A percentile compares a stretch with the other conserved stretches of the same genome.
These are phyloP conservation scores for Manduca sexta DNA, from an alignment of 1,140 invertebrate species.

Conservation along the genomic window DNA sequence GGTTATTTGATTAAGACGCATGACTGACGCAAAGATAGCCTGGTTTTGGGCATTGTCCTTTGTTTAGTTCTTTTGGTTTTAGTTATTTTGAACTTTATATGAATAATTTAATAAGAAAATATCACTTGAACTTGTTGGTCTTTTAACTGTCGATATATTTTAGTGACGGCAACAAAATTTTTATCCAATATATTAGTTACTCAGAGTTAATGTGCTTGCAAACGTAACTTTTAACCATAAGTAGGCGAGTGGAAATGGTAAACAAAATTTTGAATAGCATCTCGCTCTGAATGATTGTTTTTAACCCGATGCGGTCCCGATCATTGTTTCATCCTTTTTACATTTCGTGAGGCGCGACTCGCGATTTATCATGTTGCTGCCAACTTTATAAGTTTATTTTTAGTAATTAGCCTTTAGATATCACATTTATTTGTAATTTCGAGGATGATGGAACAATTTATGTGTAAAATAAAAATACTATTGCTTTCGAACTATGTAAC, in stretches of 20 bases:
- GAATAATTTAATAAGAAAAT: too few species aligned
- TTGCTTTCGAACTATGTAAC: too few species aligned
- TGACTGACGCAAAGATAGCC: too few species aligned
- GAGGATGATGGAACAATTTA: conserved; percentile 2
- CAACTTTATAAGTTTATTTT: conserved; percentile 22
- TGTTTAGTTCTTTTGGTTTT: too few species aligned
- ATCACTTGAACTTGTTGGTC: too few species aligned
- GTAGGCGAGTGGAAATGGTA: conserved; percentile 20
- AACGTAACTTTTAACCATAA: conserved; percentile 30
- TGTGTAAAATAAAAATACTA: background rate
- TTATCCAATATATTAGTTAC: conserved; percentile 46
- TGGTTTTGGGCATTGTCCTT: too few species aligned
- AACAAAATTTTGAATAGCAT: too few species aligned
- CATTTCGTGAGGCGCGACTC: background rate
- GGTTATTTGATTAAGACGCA: too few species aligned
- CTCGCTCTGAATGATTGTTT: background rate
- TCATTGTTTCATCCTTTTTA: background rate
- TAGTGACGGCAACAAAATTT: conserved; percentile 33
- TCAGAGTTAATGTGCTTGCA: conserved; percentile 35
- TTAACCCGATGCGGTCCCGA: background rate
- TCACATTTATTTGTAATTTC: conserved; percentile 23
- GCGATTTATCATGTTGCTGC: conserved; percentile 26
- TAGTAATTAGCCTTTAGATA: conserved; percentile 24
- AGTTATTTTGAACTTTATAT: too few species aligned
- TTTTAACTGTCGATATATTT: conserved; percentile 56